Base-by-base conservation (phyloP, 2,113 vertebrate species). In the Laticauda laticaudata region DNA sequence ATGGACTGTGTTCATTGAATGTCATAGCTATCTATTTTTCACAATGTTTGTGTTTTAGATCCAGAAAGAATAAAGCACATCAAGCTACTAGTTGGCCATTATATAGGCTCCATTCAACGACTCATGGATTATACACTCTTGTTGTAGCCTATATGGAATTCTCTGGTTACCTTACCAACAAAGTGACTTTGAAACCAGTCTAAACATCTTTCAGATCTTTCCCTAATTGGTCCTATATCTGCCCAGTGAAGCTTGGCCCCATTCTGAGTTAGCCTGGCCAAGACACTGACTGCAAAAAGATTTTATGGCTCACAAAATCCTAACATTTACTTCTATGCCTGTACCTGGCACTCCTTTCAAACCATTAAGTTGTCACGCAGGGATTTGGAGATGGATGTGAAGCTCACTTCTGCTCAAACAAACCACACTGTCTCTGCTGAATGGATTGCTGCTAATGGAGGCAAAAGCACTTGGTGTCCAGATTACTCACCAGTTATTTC, bases 181-280 rank as follows among this genome's bases (percentile, higher is more conserved):
- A 39, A 20, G 34, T 85, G 26, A 56, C 87, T 59, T 34, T 56
- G 53, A 43, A 87, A 39, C 20, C 56, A 34, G 56, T 88, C 87
- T 91, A 90, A 61, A 39, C n/a, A 34, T 59, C 15, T 61, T 93
- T 69, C 91, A 57, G 2, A 86, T 61, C 43, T 43, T 94, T 87
- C 92, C 93, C 75, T 94, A 95, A 90, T 92, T 91, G 94, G 93
- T 86, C 87, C 51, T 90, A 26, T 39, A 34, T 86, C 91, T 81
- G 91, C 91, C 51, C 8, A 3, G 69, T 56, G 56, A 56, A 92
- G 48, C 23, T 48, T 39, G 69, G 61, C 48, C 88, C 43, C 56
- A 92, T 57, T 81, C 91, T 48, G 61, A 88, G 56, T 51, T 87
- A 24, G 86, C 24, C 34, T 55, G 0, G 39, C 87, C 91, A 29